Evolutionary conservation across 2,797 vertebrate species (phyloP).

Genomic region (Danio choprae): DNA sequence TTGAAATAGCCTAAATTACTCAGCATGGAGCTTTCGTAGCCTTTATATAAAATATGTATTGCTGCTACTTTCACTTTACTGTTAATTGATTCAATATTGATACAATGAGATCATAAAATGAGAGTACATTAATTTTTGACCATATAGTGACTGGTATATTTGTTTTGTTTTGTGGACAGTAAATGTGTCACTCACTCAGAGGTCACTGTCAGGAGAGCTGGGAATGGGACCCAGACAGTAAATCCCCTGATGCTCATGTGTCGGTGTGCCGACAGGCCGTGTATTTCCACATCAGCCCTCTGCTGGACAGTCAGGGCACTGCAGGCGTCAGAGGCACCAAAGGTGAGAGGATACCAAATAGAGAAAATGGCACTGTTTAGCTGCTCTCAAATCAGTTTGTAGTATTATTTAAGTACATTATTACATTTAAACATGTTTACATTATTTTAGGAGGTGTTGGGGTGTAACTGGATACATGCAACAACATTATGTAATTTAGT

Average conservation of each 20-base stretch:
- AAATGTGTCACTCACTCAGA: conserved; percentile 16
- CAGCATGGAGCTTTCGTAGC: background rate
- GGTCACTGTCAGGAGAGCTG: conserved; percentile 52
- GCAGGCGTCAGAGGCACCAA: conserved; percentile 65
- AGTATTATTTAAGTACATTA: background rate
- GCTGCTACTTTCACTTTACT: background rate
- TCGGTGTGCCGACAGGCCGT: conserved; percentile 56
- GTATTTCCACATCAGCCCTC: conserved; percentile 64
- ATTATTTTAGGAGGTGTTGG: background rate
- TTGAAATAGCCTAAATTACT: background rate
- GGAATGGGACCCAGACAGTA: conserved; percentile 54
- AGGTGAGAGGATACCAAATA: conserved; percentile 49
- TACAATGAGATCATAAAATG: background rate
- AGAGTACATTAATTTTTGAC: background rate
- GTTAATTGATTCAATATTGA: background rate
- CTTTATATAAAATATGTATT: background rate
- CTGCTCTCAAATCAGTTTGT: background rate
- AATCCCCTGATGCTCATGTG: conserved; percentile 57
- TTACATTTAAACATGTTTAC: background rate
- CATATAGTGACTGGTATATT: background rate
- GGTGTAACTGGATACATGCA: too few species aligned
- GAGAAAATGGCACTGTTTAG: background rate
- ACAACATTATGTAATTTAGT: too few species aligned
- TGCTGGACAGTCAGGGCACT: conserved; percentile 64
- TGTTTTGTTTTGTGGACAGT: conserved; percentile 12